Evolutionary conservation across 2,113 vertebrate genomes (phyloP), one percentile per base, ranked within the genome.

Genomic region (Anoplopoma fimbria): DNA sequence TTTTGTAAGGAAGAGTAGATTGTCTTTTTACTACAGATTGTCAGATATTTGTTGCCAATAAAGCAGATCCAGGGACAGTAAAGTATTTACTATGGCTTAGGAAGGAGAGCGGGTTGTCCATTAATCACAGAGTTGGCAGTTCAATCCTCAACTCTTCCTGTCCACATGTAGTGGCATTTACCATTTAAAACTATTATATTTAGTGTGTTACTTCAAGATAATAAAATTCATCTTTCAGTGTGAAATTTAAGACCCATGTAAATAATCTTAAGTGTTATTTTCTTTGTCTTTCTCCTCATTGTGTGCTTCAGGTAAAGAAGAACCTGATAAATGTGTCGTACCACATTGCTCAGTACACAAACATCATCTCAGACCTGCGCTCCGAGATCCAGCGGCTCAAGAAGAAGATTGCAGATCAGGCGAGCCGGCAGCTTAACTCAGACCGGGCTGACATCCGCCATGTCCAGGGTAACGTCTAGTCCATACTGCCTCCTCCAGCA

Each of bases 341-440:
- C 90, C 97, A 97, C 95, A 96, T 98, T 0, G 96, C 96, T 60
- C 97, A 97, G 90, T 97, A 97, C 93, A 97, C 96, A 62, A 96
- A 93, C 92, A 97, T 98, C 92, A 97, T 98, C 74, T 93, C 97
- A 0, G 96, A 97, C 89, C 94, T 97, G 69, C 95, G 95, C 62
- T 91, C 93, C 0, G 97, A 98, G 92, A 97, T 97, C 82, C 96
- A 96, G 69, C 80, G 95, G 9, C 95, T 98, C 69, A 97, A 97
- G 87, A 89, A 95, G 87, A 97, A 96, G 93, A 96, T 97, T 0
- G 91, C 96, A 0, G 94, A 95, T 29, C 96, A 96, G 89, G 91
- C 94, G 0, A 86, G 93, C 29, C 94, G 87, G 0, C 94, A 92
- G 60, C 73, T 84, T 23, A 93, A 60, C 80, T 77, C 81, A 1